These are phyloP conservation scores for Phasia obesa DNA, from an alignment of 2,888 invertebrate genomes.

Conservation along the genomic window DNA sequence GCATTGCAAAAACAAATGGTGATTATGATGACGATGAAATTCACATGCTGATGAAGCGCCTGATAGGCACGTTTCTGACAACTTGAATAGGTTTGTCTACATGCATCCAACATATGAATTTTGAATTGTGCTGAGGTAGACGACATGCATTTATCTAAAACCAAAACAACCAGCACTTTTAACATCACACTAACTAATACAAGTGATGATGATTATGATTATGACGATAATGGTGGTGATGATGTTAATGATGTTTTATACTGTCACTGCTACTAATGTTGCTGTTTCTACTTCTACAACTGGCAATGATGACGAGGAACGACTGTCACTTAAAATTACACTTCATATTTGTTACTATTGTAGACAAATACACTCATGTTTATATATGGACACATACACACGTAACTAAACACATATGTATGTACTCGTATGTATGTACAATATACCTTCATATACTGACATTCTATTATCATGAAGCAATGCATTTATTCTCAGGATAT, in stretches of 20 bases:
- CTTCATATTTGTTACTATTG: constrained; percentile 71
- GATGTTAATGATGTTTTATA: constrained; percentile 20
- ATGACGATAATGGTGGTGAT: constrained; percentile 37
- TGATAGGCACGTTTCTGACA: constrained; percentile 71
- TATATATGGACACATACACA: constrained; percentile 12
- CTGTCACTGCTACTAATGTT: constrained; percentile 10
- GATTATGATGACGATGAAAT: constrained; percentile 62
- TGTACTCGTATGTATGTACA: constrained; percentile 13
- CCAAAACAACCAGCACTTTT: constrained; percentile 58
- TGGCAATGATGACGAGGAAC: constrained; percentile 34
- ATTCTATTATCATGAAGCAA: constrained; percentile 58
- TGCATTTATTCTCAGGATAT: background rate
- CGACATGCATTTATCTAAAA: constrained; percentile 65
- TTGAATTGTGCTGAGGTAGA: constrained; percentile 69
- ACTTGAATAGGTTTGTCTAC: constrained; percentile 70
- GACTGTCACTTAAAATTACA: constrained; percentile 71
- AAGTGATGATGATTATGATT: constrained; percentile 33
- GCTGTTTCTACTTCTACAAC: background rate
- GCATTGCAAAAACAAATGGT: constrained; percentile 49
- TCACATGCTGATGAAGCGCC: constrained; percentile 68
- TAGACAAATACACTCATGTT: constrained; percentile 45
- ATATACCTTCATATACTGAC: constrained; percentile 44
- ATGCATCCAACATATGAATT: constrained; percentile 66
- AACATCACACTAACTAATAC: constrained; percentile 41
- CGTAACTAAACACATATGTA: background rate